These are phyloP conservation scores for Scylla paramamosain DNA, from an alignment of 1,140 invertebrate genomes.

Conservation along the genomic window DNA sequence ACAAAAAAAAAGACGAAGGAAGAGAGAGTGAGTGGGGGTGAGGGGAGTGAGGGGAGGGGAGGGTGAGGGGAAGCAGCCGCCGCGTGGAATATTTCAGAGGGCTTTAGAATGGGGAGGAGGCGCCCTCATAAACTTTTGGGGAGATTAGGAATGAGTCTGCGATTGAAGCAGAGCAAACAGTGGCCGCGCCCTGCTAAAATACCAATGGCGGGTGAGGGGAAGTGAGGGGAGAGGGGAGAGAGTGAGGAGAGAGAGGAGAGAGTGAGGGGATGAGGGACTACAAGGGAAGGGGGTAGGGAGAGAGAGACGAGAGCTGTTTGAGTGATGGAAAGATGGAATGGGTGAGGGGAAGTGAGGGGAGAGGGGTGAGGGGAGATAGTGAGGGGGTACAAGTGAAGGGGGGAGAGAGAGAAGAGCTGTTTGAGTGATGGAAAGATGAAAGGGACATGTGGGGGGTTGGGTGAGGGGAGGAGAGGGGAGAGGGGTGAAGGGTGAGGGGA, in stretches of 20 bases:
- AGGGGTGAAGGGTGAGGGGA: not conserved
- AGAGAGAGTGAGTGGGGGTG: not conserved
- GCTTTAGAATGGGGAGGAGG: not conserved
- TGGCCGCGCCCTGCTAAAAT: slow-evolving; percentile 32
- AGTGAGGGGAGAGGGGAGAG: not conserved
- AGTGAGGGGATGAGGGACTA: not conserved
- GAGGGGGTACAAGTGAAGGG: not conserved
- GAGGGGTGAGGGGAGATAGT: not conserved
- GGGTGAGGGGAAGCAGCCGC: not conserved
- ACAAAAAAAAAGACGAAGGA: not conserved
- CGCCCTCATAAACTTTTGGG: slow-evolving; percentile 58
- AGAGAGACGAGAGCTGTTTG: not conserved
- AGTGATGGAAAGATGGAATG: not conserved
- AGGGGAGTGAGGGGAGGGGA: not conserved
- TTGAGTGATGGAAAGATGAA: no score
- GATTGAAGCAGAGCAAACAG: slow-evolving; percentile 57
- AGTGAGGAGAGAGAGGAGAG: not conserved
- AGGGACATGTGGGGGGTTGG: no score
- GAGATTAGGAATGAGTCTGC: slow-evolving; percentile 50
- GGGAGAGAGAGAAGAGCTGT: no score
- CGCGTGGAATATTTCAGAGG: not conserved
- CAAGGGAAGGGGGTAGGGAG: not conserved
- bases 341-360: not conserved
- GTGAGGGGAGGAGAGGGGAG: not conserved
- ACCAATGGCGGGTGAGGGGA: slow-evolving; percentile 36